Evolutionary conservation across 2,797 vertebrate species (phyloP).

Genomic region (Sebastes reedi): DNA sequence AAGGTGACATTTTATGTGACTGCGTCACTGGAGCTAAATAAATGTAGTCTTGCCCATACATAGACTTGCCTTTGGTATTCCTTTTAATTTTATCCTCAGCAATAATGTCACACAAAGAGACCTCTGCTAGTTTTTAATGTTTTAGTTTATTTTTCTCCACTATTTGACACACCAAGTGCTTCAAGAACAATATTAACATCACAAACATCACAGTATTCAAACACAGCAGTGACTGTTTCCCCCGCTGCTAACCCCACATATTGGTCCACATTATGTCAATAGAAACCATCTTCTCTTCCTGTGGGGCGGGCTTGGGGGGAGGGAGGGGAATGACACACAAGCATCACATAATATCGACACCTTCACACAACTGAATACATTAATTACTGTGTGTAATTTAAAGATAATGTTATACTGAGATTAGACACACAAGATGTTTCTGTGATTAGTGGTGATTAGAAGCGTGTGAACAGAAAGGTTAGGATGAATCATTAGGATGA

Average conservation of each 20-base stretch:
- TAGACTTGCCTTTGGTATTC: too few relatives aligned
- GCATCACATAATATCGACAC: constrained; percentile 73
- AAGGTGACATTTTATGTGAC: too few relatives aligned
- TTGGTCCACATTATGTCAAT: constrained; percentile 56
- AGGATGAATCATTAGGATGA: neutral
- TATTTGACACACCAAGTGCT: constrained; percentile 88
- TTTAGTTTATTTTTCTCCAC: constrained; percentile 80
- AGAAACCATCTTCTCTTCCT: constrained; percentile 42
- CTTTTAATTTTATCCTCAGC: too few relatives aligned
- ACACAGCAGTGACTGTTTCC: constrained; percentile 75
- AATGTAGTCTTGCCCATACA: too few relatives aligned
- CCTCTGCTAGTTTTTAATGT: constrained; percentile 35
- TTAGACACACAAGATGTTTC: constrained; percentile 58
- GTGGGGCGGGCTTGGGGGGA: constrained; percentile 38
- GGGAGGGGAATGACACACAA: constrained; percentile 63
- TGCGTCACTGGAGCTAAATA: too few relatives aligned
- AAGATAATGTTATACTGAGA: constrained; percentile 75
- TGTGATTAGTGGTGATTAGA: constrained; percentile 55
- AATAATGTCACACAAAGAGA: neutral
- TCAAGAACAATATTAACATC: constrained; percentile 83
- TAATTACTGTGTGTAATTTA: constrained; percentile 58
- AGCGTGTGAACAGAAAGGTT: constrained; percentile 60
- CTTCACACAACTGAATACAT: constrained; percentile 72
- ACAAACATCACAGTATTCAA: constrained; percentile 81
- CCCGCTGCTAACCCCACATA: constrained; percentile 44